A percentile compares a stretch with the other conserved stretches of the same genome.
Conservation (phyloP, 2,888 invertebrate species). For the Himalopsyche anomala region DNA sequence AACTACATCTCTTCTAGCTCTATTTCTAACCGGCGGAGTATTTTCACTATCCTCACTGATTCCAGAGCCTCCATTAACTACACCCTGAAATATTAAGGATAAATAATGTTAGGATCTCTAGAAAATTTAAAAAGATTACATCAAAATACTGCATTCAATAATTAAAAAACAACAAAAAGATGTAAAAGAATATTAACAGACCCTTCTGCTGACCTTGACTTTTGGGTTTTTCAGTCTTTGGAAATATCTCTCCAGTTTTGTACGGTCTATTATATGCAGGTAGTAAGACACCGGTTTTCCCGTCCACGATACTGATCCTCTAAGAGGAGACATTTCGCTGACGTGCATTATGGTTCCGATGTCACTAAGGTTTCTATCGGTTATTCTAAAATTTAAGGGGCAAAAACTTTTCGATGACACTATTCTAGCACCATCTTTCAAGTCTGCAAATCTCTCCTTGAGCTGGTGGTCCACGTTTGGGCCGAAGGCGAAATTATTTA, state of each 20-base stretch:
- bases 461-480: conserved; percentile 97
- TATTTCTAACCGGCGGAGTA: conserved; percentile 63
- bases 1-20: conserved; percentile 57
- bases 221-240: conserved; percentile 95
- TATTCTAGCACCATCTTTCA: conserved; percentile 96
- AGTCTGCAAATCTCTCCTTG: conserved; percentile 96
- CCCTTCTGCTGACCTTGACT: conserved; percentile 81
- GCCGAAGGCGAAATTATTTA: conserved; percentile 99
- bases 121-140: neutral
- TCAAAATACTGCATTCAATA: neutral
- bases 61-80: conserved; percentile 62
- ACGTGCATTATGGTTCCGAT: conserved; percentile 99
- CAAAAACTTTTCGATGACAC: conserved; percentile 99
- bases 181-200: conserved; percentile 70
- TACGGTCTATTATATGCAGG: conserved; percentile 97
- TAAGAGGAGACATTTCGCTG: conserved; percentile 94
- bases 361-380: conserved; percentile 97
- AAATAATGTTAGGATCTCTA: neutral
- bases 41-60: conserved; percentile 64
- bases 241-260: conserved; percentile 97
- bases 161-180: conserved; percentile 42
- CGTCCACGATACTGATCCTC: conserved; percentile 99
- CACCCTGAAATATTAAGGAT: conserved; percentile 54
- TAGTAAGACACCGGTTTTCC: conserved; percentile 99
- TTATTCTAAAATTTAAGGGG: conserved; percentile 98